These are phyloP conservation scores for Hydractinia symbiolongicarpus DNA, from an alignment of 30 jellyfish, hydroid and myxozoan genomes.

Conservation along the genomic window DNA sequence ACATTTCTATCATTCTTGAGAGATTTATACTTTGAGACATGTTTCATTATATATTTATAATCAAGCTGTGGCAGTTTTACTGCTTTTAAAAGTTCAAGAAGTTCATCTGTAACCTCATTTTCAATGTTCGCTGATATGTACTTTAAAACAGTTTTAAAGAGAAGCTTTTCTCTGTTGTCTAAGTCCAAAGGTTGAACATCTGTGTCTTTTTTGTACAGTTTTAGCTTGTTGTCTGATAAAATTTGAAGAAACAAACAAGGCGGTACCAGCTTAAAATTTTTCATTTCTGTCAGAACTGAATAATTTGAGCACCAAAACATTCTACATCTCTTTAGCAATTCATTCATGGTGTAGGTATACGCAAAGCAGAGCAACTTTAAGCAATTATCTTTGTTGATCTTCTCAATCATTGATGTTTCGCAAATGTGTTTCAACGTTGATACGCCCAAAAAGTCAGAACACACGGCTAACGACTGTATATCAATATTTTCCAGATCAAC, in stretches of 20 bases:
- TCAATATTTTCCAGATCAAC: not conserved
- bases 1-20: not conserved
- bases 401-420: not conserved
- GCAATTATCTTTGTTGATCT: not conserved
- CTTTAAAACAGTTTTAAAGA: conserved; percentile 6
- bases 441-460: conserved; percentile 23
- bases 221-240: conserved; percentile 3
- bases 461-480: not conserved
- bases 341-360: conserved; percentile 9
- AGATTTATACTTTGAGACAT: not conserved
- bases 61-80: not conserved
- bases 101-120: not conserved
- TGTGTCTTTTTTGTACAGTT: not conserved
- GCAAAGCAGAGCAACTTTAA: not conserved
- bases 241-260: not conserved
- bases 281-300: not conserved
- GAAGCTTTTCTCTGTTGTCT: not conserved
- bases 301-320: conserved; percentile 7
- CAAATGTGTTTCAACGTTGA: conserved; percentile 14
- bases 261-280: conserved; percentile 3
- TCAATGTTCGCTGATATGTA: not conserved
- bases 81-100: conserved; percentile 12
- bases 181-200: not conserved
- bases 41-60: not conserved
- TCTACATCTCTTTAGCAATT: not conserved